Conservation (phyloP, 2,888 invertebrate species). For the Dione vanillae region DNA sequence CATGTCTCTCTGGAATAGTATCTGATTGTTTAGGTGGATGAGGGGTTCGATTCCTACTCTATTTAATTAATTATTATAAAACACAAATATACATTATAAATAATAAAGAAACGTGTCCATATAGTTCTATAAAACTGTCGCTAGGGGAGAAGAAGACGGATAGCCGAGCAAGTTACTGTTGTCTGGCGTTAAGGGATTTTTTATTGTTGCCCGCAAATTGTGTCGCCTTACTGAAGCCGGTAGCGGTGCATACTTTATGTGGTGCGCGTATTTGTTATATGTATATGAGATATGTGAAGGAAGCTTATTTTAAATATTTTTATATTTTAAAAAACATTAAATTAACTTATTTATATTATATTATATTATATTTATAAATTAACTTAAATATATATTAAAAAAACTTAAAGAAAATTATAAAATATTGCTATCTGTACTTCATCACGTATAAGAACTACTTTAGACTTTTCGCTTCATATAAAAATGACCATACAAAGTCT, state of each 20-base stretch:
- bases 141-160: slow-evolving; percentile 79
- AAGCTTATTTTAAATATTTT: background rate
- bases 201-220: slow-evolving; percentile 82
- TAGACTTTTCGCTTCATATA: no score
- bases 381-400: no score
- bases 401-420: no score
- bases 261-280: slow-evolving; percentile 46
- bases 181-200: slow-evolving; percentile 82
- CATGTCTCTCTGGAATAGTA: no score
- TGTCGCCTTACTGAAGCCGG: slow-evolving; percentile 58
- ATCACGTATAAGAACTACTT: no score
- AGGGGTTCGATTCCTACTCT: no score
- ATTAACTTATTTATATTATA: no score
- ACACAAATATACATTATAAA: no score
- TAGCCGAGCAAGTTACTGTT: slow-evolving; percentile 71
- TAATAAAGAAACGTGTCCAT: slow-evolving; percentile 54
- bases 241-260: slow-evolving; percentile 76
- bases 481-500: background rate
- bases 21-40: no score
- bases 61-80: no score
- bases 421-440: no score
- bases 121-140: slow-evolving; percentile 55
- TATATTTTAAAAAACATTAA: background rate
- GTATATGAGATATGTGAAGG: background rate
- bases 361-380: no score